Conservation (phyloP, 92 coral and sea anemone species). For the Bergia puertoricense region DNA sequence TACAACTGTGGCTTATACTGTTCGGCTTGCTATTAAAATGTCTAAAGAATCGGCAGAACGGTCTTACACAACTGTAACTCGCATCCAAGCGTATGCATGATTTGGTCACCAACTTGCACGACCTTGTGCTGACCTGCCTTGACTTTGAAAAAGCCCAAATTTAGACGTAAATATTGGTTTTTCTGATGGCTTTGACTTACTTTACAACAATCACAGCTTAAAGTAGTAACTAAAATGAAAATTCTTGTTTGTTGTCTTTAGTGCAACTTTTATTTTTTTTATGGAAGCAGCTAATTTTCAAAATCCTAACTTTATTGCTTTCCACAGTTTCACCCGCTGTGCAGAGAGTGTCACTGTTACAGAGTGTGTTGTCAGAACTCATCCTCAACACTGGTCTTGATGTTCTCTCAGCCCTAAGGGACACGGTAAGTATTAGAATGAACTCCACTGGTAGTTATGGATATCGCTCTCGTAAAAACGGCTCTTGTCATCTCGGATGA, state of each 20-base stretch:
- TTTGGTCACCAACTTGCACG: too few species aligned
- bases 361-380: constrained; percentile 69
- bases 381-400: constrained; percentile 36
- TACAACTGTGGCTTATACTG: background rate
- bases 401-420: constrained; percentile 72
- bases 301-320: background rate
- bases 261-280: too few species aligned
- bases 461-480: background rate
- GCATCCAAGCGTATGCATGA: background rate
- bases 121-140: too few species aligned
- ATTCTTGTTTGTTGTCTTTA: too few species aligned
- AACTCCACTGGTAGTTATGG: background rate
- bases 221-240: too few species aligned
- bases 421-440: constrained; percentile 58
- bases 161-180: background rate
- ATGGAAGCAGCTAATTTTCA: background rate
- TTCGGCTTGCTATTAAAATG: background rate
- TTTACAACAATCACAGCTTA: too few species aligned
- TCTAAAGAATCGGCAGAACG: too few species aligned
- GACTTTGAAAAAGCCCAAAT: background rate
- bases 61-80: background rate
- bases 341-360: constrained; percentile 61
- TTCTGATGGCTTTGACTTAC: too few species aligned
- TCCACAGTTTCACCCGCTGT: constrained; percentile 45
- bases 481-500: too few species aligned